Base-by-base conservation (phyloP, 2,888 invertebrate species). In the Scaptodrosophila latifasciaeformis region DNA sequence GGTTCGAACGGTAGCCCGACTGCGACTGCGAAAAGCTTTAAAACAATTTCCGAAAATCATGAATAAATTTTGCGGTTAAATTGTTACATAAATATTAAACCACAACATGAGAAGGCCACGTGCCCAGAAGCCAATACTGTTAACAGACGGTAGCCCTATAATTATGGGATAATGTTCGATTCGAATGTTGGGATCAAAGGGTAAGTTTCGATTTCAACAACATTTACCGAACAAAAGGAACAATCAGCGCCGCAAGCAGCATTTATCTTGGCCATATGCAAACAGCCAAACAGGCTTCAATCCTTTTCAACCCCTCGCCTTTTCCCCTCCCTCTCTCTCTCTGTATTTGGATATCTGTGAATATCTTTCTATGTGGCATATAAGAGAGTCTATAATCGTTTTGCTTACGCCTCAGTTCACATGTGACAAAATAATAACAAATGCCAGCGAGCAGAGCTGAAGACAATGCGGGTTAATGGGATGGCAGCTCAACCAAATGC, bases 101-200 rank as follows among this genome's bases (percentile, higher is more conserved):
- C 59, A 67, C 30, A 62, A 18, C 59, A 51, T 48, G 49, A 59
- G 53, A 57, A 62, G 59, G 54, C 51, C 70, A 70, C 70, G 82
- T 68, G 79, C 54, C 67, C 29, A 59, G 67, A 59, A 63, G 67
- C 66, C 59, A 56, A 49, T 44, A 49, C 35, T 29, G 21, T 12
- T 29, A 48, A 68, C 58, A 76, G 70, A 82, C 68, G 82, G 70
- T 65, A 71, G 69, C 64, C 80, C 84, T 77, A 70, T 83, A 82
- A 84, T 82, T 82, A 84, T 82, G 72, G 83, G 82, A 84, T 82
- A 84, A 83, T 77, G 75, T 84, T 80, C 66, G 75, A 83, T 80
- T 67, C 65, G 47, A 67, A 63, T 7, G 13, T 10, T 10, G 54
- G 79, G 76, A 81, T 77, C 82, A 81, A 76, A 77, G 76, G 81